A percentile compares a stretch with the other conserved stretches of the same genome.
Evolutionary conservation across 2,888 invertebrate species (phyloP).

Genomic region (Phaonia tiefii): DNA sequence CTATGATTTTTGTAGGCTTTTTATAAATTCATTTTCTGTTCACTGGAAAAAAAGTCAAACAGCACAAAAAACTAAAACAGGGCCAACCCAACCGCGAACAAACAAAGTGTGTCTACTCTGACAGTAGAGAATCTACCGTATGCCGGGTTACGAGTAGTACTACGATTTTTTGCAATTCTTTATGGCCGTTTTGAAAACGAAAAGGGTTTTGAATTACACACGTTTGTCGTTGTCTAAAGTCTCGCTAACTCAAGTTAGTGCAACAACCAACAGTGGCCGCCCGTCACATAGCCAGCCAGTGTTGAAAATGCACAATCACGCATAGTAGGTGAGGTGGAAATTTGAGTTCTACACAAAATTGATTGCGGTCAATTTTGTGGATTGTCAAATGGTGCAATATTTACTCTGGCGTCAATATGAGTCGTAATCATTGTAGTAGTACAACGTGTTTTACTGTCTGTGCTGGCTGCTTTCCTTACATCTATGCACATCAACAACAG

Average conservation of each 20-base stretch:
- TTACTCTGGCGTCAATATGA: background rate
- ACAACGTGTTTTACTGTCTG: too few relatives aligned
- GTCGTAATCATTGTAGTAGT: background rate
- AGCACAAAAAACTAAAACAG: conserved; percentile 43
- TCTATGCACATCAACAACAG: conserved; percentile 43
- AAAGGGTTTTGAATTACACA: conserved; percentile 74
- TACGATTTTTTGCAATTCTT: conserved; percentile 39
- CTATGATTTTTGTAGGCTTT: conserved; percentile 61
- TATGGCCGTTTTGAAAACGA: conserved; percentile 33
- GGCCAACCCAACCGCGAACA: conserved; percentile 67
- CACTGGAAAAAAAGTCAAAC: conserved; percentile 32
- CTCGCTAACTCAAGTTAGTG: background rate
- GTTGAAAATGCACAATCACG: conserved; percentile 13
- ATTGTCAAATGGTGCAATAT: conserved; percentile 11
- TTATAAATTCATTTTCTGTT: conserved; percentile 60
- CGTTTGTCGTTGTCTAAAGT: background rate
- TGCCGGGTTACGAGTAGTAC: background rate
- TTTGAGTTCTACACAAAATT: conserved; percentile 67
- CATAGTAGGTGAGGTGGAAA: conserved; percentile 66
- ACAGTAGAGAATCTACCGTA: background rate
- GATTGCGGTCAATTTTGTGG: conserved; percentile 55
- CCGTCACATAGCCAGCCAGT: background rate
- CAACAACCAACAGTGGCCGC: background rate
- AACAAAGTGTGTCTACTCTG: conserved; percentile 53
- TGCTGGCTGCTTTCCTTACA: background rate